Base-by-base conservation (phyloP, 2,888 invertebrate species). In the Artemia sinica region DNA sequence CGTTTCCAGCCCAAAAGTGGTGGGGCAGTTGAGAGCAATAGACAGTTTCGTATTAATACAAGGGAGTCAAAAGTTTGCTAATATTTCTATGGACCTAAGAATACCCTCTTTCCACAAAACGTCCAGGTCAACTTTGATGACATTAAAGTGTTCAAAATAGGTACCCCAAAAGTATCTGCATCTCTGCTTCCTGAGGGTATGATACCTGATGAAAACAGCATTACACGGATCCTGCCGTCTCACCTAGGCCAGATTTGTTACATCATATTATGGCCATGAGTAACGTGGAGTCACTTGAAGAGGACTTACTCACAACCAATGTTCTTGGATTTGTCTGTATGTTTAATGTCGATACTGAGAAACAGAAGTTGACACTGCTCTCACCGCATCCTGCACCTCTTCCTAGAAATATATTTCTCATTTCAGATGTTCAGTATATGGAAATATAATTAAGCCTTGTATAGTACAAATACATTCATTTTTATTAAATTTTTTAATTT, bases 121-220 rank as follows among this genome's bases (percentile, higher is more conserved):
- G 50, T 71, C 28, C 51, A 68, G 68, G 76, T 81, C 50, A 77
- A 77, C 68, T 80, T 78, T 75, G 74, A 76, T 68, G 80, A 81
- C 71, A 75, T 83, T 18, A 88, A 88, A 76, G 85, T 97, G 52
- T 94, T 86, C 77, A 95, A 95, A 83, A 91, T 96, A 75, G 94
- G 95, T 12, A 93, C 94, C 0, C 91, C 92, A 0, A 85, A 88
- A 0, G 80, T 97, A 70, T 96, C 97, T 0, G 92, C 91, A 75
- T 95, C 95, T 3, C 94, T 95, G 77, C 86, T 97, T 85, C 97
- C 97, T 0, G 83, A 95, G 70, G 97, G 96, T 67, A 95, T 95
- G 92, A 91, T 90, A 75, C 79, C 85, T 0, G 89, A 89, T 76
- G 95, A 96, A 78, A 91, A 91, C 76, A 76, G 78, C 70, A 82